Percentiles rank a stretch among this genome's conserved stretches.
Conservation (phyloP, 2,797 vertebrate genomes). For the Hemitrygon akajei region DNA sequence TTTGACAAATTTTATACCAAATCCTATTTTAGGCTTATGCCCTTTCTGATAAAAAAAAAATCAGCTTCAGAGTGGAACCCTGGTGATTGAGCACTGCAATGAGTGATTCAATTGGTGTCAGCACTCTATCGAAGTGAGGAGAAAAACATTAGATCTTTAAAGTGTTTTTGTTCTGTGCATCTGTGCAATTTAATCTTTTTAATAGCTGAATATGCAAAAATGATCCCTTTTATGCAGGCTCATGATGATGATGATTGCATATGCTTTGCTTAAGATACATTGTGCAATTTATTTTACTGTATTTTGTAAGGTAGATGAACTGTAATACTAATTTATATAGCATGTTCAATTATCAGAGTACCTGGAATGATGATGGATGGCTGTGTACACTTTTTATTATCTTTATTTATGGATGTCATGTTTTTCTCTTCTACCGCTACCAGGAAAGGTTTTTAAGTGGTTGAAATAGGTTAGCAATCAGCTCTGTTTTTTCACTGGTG, state of each 20-base stretch:
- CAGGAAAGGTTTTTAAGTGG: slow-evolving; percentile 20
- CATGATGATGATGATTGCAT: slow-evolving; percentile 17
- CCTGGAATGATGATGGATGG: background rate
- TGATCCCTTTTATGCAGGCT: background rate
- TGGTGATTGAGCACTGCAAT: no score
- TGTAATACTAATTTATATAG: slow-evolving; percentile 9
- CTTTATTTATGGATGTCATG: background rate
- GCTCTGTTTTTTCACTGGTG: background rate
- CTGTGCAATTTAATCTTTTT: slow-evolving; percentile 7
- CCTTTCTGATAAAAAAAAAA: no score
- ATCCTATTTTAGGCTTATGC: background rate
- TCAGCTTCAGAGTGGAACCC: no score
- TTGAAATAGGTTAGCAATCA: slow-evolving; percentile 18
- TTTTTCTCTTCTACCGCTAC: slow-evolving; percentile 8
- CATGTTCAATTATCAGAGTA: slow-evolving; percentile 8
- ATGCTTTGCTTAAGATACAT: background rate
- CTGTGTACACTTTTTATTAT: background rate
- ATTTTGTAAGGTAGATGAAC: background rate
- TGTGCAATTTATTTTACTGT: slow-evolving; percentile 9
- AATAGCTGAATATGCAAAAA: slow-evolving; percentile 33
- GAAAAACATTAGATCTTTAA: slow-evolving; percentile 37
- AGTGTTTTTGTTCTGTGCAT: slow-evolving; percentile 38
- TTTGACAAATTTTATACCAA: background rate
- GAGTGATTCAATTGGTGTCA: no score
- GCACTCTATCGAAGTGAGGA: slow-evolving; percentile 31